These are phyloP conservation scores for Gallinago undulata DNA, from an alignment of 2,113 vertebrate species.

Conservation along the genomic window DNA sequence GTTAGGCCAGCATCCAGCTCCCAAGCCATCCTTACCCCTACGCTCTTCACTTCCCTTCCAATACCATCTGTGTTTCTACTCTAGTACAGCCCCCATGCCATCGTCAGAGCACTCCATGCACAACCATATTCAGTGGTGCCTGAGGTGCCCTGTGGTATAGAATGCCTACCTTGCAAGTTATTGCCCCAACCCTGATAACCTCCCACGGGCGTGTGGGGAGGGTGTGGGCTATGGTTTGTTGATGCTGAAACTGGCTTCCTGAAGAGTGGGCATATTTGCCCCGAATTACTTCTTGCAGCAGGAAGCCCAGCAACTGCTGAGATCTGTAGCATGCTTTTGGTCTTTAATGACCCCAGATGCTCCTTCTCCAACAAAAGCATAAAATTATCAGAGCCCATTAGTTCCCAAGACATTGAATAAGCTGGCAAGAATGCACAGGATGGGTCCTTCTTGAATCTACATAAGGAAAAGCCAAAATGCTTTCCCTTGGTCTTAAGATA, in stretches of 20 bases:
- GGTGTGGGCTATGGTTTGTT: background rate
- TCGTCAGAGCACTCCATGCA: background rate
- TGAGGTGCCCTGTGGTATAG: too few species aligned
- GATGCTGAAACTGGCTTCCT: background rate
- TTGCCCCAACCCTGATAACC: background rate
- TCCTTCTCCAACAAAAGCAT: background rate
- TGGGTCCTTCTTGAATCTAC: background rate
- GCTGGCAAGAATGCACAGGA: background rate
- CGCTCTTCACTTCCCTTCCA: accelerated
- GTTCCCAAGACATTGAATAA: background rate
- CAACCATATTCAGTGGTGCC: background rate
- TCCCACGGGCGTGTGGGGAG: background rate
- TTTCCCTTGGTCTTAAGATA: background rate
- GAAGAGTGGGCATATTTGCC: background rate
- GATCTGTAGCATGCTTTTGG: background rate
- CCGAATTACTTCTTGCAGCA: background rate
- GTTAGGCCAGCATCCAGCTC: background rate
- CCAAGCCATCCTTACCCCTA: background rate
- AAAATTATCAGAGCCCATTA: background rate
- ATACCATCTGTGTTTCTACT: background rate
- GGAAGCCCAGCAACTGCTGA: background rate
- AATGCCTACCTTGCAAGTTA: background rate
- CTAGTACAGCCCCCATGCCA: background rate
- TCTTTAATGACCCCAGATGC: background rate
- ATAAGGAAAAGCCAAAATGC: background rate